Evolutionary conservation across 2,797 vertebrate species (phyloP), one percentile per base, ranked within the genome.

Genomic region (Percopsis omiscomaycus): DNA sequence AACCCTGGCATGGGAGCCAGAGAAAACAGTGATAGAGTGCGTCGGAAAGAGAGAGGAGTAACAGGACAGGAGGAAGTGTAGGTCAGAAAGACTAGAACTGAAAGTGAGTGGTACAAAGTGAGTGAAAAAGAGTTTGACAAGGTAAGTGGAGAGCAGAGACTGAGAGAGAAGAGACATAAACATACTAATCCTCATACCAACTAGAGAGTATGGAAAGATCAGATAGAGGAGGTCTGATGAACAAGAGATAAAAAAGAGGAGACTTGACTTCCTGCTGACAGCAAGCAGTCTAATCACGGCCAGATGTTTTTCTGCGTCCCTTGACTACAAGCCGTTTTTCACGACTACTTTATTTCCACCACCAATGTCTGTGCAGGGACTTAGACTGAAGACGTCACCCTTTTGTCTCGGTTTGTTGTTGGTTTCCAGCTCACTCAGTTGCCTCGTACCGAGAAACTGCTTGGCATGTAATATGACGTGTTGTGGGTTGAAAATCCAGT

Each of bases 281-380:
- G 73, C 64, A 77, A 81, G 76, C 69, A 80, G 62, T 84, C 78
- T 88, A 91, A 91, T 77, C 75, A 78, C 70, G 65, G 85, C 74
- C 88, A 92, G 87, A 89, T 91, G 87, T 81, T 79, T 84, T 68
- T 66, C 0, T 74, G 69, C 52, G 16, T 81, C 79, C 81, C 68
- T 74, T 77, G 59, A 74, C 74, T 75, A 15, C 44, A 80, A 67
- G 63, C 74, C 1, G 11, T 75, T 69, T 74, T 74, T 80, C 67
- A 66, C 66, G 53, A 58, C 15, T 47, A 67, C 37, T 69, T 78
- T 55, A 80, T 77, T 80, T 78, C 67, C 59, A 73, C 66, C n/a
- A 53, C 13, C 37, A 0, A 1, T 64, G 67, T 70, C 78, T 76
- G 73, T 59, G 57, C 53, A 72, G 60, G 57, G 65, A 68, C 71